phyloP scores from a whole-genome alignment of 2,113 vertebrate genomes.

The Centropus unirufus region DNA sequence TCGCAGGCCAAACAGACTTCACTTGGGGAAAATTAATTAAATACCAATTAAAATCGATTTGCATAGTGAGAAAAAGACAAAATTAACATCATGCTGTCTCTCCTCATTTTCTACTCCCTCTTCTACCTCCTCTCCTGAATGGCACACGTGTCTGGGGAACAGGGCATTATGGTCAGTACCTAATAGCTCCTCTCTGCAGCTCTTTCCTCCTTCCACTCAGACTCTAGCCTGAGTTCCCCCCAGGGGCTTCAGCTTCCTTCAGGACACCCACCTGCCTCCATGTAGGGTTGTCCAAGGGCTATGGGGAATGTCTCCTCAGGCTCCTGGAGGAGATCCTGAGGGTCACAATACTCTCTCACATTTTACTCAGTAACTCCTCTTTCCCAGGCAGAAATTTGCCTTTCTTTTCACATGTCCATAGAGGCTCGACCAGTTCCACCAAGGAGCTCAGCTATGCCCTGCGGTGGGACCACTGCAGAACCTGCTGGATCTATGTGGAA shows the following conservation, averaged over 20 bases:
- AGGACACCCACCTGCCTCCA: background rate
- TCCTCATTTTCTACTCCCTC: no score
- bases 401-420: background rate
- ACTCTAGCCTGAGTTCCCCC: accelerated
- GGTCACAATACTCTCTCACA: background rate
- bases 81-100: background rate
- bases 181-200: background rate
- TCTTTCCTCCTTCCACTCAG: background rate
- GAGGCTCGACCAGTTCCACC: accelerated
- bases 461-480: no score
- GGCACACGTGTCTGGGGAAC: background rate
- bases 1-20: no score
- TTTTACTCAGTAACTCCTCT: background rate
- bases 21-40: no score
- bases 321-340: accelerated
- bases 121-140: background rate
- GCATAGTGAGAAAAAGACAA: background rate
- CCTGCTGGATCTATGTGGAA: background rate
- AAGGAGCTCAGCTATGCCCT: background rate
- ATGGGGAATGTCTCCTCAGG: background rate
- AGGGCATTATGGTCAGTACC: no score
- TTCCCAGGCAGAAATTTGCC: background rate
- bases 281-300: background rate
- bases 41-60: no score
- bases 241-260: background rate